Conservation (phyloP, 2,888 invertebrate genomes). For the Agrochola lota region DNA sequence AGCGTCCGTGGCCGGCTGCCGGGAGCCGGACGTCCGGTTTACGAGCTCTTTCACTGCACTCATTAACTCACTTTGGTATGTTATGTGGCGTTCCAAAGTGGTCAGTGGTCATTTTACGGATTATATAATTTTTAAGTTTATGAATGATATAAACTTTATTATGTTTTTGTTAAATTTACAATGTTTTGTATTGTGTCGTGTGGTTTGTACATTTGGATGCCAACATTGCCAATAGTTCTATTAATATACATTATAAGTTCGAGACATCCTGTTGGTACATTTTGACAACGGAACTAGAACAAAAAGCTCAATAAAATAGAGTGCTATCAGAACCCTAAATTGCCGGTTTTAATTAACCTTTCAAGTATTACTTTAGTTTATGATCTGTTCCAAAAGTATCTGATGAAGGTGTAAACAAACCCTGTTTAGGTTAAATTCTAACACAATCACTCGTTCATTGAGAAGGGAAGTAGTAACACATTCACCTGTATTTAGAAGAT, state of each 20-base stretch:
- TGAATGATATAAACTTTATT: neutral
- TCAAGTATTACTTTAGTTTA: neutral
- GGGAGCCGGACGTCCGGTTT: slow-evolving; percentile 57
- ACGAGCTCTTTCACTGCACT: slow-evolving; percentile 49
- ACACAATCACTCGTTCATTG: neutral
- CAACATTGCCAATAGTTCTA: neutral
- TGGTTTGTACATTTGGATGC: neutral
- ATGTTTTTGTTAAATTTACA: slow-evolving; percentile 2
- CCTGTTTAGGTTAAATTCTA: neutral
- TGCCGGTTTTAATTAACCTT: too few relatives aligned
- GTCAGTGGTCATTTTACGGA: neutral
- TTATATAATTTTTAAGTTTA: slow-evolving; percentile 19
- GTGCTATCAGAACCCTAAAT: too few relatives aligned
- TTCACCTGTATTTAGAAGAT: neutral
- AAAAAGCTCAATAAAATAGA: neutral
- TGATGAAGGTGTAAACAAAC: neutral
- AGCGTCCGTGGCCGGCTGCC: slow-evolving; percentile 24
- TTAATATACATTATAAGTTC: neutral
- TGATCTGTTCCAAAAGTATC: neutral
- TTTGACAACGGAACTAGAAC: neutral
- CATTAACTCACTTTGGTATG: slow-evolving; percentile 56
- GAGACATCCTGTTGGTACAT: neutral
- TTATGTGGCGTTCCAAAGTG: slow-evolving; percentile 26
- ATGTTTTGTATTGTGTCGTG: neutral
- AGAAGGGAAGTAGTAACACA: neutral